A percentile compares a stretch with the other conserved stretches of the same genome.
Evolutionary conservation across 2,797 vertebrate species (phyloP).

Genomic region (Gymnocypris eckloni): DNA sequence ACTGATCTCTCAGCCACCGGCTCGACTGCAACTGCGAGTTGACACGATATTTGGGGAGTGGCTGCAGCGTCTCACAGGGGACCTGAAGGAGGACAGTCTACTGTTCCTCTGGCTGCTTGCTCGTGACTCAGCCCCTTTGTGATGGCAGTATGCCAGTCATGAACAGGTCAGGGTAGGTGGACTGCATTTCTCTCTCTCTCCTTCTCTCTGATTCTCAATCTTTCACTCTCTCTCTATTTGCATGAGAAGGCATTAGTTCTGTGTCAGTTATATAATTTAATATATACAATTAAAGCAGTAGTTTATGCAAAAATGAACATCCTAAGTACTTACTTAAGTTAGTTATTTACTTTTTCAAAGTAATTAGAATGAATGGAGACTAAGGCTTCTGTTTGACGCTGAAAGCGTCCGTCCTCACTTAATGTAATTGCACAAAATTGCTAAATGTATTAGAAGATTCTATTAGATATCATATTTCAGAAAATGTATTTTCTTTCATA

Average conservation of each 20-base stretch:
- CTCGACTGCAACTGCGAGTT: conserved; percentile 50
- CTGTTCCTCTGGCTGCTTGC: conserved; percentile 52
- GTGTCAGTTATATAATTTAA: conserved; percentile 13
- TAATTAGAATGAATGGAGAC: background rate
- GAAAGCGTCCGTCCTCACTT: background rate
- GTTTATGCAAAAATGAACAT: conserved; percentile 36
- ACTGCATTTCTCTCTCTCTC: conserved; percentile 39
- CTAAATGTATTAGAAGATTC: background rate
- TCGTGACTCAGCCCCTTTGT: conserved; percentile 43
- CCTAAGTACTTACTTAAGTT: background rate
- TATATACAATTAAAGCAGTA: conserved; percentile 33
- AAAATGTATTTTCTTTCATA: conserved; percentile 47
- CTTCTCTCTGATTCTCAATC: conserved; percentile 18
- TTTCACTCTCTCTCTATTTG: conserved; percentile 30
- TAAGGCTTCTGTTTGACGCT: background rate
- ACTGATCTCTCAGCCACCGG: conserved; percentile 39
- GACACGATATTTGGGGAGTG: conserved; percentile 49
- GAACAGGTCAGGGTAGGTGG: conserved; percentile 63
- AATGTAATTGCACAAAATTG: conserved; percentile 3
- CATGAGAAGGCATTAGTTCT: conserved; percentile 47
- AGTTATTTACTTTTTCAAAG: background rate
- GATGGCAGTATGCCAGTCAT: conserved; percentile 61
- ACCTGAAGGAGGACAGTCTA: conserved; percentile 51
- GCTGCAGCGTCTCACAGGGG: conserved; percentile 51
- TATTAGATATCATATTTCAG: conserved; percentile 21